These are phyloP conservation scores for Poecile atricapillus DNA, from an alignment of 2,113 vertebrate genomes.

Conservation along the genomic window DNA sequence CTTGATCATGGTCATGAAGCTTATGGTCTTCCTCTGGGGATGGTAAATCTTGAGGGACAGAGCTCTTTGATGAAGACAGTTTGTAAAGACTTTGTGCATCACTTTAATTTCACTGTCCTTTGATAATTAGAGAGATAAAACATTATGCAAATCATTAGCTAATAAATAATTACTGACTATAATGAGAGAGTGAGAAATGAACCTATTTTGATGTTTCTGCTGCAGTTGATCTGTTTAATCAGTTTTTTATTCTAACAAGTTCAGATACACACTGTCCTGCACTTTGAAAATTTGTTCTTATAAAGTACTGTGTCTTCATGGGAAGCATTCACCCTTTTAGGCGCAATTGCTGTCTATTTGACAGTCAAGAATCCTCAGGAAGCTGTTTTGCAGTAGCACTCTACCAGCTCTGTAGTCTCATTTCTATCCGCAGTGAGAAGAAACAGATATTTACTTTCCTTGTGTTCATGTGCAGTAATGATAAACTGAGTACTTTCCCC, in stretches of 20 bases:
- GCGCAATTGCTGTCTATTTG: not conserved
- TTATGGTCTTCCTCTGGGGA: not conserved
- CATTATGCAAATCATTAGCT: not conserved
- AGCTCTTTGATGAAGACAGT: not conserved
- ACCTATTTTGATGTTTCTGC: not conserved
- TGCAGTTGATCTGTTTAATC: not conserved
- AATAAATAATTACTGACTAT: not conserved
- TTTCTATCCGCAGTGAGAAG: not conserved
- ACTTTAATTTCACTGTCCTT: not conserved
- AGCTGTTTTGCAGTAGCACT: not conserved
- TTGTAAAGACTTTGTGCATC: not conserved
- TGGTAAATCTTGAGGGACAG: not conserved
- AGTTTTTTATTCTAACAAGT: not conserved
- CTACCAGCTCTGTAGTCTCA: not conserved
- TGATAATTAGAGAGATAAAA: constrained; percentile 1
- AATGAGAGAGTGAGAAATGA: not conserved
- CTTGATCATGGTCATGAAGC: not conserved
- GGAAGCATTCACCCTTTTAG: not conserved
- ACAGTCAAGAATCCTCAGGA: not conserved
- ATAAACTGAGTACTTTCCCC: not conserved
- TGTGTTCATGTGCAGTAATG: not conserved
- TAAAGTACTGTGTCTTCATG: not conserved
- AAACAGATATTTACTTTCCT: not conserved
- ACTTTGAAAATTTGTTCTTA: not conserved
- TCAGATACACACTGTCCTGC: not conserved